These are phyloP conservation scores for Ruditapes philippinarum DNA, from an alignment of 1,140 invertebrate species.

Conservation along the genomic window DNA sequence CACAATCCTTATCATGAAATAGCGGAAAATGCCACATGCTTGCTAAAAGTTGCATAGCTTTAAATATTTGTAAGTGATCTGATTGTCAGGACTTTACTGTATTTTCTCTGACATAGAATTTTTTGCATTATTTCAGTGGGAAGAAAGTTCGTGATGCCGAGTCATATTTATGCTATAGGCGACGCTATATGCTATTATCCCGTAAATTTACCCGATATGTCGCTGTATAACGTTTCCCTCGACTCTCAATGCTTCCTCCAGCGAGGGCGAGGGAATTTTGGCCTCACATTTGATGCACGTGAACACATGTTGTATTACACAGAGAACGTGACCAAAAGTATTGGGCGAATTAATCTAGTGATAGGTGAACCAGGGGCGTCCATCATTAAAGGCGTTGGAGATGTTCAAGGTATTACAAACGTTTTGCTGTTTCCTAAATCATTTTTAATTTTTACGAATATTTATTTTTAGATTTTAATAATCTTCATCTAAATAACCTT, in stretches of 20 bases:
- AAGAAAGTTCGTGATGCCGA: constrained; percentile 70
- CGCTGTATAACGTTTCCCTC: constrained; percentile 73
- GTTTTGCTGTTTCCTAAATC: too few relatives aligned
- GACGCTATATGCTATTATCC: constrained; percentile 80
- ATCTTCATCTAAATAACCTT: too few relatives aligned
- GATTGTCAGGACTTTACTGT: too few relatives aligned
- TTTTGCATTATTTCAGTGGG: constrained; percentile 62
- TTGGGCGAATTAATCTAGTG: constrained; percentile 71
- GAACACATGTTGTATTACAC: constrained; percentile 78
- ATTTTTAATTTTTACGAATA: too few relatives aligned
- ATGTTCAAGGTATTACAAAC: constrained; percentile 79
- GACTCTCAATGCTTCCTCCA: constrained; percentile 78
- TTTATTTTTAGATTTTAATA: too few relatives aligned
- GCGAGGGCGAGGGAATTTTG: constrained; percentile 66
- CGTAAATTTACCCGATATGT: constrained; percentile 79
- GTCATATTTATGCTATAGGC: constrained; percentile 77
- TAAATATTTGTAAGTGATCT: too few relatives aligned
- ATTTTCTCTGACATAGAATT: too few relatives aligned
- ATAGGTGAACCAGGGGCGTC: constrained; percentile 63
- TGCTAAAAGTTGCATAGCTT: too few relatives aligned
- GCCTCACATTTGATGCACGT: constrained; percentile 73
- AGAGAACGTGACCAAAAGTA: constrained; percentile 76
- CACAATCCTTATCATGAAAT: too few relatives aligned
- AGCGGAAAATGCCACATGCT: too few relatives aligned
- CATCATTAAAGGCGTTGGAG: constrained; percentile 74